phyloP scores from a whole-genome alignment of 1,140 invertebrate species.

The Delia radicum region DNA sequence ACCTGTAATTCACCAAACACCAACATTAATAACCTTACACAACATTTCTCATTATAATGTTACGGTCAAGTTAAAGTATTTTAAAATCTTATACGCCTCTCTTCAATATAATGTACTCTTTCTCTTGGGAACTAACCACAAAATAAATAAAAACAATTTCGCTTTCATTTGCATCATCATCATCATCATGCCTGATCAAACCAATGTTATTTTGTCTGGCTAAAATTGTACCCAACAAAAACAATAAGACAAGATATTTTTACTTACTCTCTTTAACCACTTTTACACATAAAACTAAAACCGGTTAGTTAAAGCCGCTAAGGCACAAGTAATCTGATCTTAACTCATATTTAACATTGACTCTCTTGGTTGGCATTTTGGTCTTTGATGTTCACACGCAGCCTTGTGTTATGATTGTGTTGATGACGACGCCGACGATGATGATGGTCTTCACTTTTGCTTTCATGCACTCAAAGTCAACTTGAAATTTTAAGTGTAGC shows the following conservation, averaged over 20 bases:
- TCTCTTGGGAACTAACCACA: neutral
- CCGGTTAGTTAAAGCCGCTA: neutral
- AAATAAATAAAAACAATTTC: neutral
- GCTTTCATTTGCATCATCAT: slow-evolving; percentile 16
- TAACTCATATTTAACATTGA: no score
- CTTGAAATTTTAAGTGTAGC: no score
- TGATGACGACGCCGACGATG: neutral
- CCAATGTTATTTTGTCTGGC: neutral
- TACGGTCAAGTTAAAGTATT: neutral
- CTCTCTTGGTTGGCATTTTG: neutral
- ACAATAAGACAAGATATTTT: neutral
- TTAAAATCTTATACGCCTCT: neutral
- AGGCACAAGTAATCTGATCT: no score
- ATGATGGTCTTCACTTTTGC: neutral
- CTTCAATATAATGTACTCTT: neutral
- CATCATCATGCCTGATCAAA: neutral
- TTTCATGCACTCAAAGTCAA: neutral
- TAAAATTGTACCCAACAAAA: neutral
- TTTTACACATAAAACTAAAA: neutral
- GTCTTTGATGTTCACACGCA: neutral
- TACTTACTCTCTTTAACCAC: neutral
- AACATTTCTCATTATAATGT: neutral
- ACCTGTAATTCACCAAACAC: neutral
- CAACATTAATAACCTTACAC: slow-evolving; percentile 14
- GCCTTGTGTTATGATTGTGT: neutral